Evolutionary conservation across 2,888 invertebrate species (phyloP).

Genomic region (Synanthedon andrenaeformis): DNA sequence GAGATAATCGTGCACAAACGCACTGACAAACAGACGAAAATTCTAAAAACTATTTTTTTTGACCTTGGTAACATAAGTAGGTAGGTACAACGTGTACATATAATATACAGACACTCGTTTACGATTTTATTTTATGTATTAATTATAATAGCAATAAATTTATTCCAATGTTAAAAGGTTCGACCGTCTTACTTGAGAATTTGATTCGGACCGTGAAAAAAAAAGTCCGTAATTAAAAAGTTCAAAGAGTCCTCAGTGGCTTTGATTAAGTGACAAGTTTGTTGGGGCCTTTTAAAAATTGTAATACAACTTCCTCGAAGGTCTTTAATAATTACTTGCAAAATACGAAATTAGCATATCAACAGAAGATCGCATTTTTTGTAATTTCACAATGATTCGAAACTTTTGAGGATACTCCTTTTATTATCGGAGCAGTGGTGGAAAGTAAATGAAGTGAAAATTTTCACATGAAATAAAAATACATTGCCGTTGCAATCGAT

Average conservation of each 20-base stretch:
- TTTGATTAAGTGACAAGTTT: conserved; percentile 16
- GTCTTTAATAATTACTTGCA: neutral
- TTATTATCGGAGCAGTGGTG: neutral
- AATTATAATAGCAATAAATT: neutral
- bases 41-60: too few species aligned
- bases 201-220: neutral
- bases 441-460: conserved; percentile 37
- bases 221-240: conserved; percentile 10
- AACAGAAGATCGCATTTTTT: too few species aligned
- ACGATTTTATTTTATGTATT: too few species aligned
- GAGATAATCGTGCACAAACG: too few species aligned
- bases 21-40: too few species aligned
- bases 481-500: conserved; percentile 48
- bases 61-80: too few species aligned
- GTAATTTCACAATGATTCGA: too few species aligned
- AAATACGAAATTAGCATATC: too few species aligned
- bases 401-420: neutral
- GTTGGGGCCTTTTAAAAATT: conserved; percentile 3
- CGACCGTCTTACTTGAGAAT: neutral
- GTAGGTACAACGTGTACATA: too few species aligned
- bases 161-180: neutral
- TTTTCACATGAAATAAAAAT: conserved; percentile 50
- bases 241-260: conserved; percentile 9
- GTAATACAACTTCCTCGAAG: neutral
- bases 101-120: too few species aligned